phyloP scores from a whole-genome alignment of 2,113 vertebrate genomes.

The Hemiscyllium ocellatum region DNA sequence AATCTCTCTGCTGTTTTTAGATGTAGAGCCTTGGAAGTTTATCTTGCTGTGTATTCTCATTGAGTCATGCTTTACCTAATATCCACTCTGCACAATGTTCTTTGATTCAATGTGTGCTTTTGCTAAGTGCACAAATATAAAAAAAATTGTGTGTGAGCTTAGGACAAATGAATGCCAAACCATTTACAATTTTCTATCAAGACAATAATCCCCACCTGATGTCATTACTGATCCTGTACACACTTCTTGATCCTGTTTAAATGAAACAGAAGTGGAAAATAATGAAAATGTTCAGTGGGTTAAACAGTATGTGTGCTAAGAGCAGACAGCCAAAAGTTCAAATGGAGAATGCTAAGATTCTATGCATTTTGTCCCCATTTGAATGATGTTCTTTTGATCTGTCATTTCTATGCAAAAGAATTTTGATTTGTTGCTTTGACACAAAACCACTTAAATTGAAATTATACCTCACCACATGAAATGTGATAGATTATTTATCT shows the following conservation, averaged over 20 bases:
- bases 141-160: background rate
- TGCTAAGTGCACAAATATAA: conserved; percentile 6
- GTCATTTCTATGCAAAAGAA: background rate
- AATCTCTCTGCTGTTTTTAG: background rate
- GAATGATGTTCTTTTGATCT: background rate
- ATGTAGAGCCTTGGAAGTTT: background rate
- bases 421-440: background rate
- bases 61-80: background rate
- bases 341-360: background rate
- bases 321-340: background rate
- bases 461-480: background rate
- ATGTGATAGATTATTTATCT: background rate
- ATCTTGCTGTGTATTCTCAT: background rate
- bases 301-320: background rate
- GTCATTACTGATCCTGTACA: background rate
- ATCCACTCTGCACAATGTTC: background rate
- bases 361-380: background rate
- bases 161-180: background rate
- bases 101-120: background rate
- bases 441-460: background rate
- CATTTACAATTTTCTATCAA: conserved; percentile 7
- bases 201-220: conserved; percentile 15
- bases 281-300: background rate
- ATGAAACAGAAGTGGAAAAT: background rate
- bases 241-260: background rate